Evolutionary conservation across 2,113 vertebrate genomes (phyloP), one percentile per base, ranked within the genome.

Genomic region (Microcebus murinus): DNA sequence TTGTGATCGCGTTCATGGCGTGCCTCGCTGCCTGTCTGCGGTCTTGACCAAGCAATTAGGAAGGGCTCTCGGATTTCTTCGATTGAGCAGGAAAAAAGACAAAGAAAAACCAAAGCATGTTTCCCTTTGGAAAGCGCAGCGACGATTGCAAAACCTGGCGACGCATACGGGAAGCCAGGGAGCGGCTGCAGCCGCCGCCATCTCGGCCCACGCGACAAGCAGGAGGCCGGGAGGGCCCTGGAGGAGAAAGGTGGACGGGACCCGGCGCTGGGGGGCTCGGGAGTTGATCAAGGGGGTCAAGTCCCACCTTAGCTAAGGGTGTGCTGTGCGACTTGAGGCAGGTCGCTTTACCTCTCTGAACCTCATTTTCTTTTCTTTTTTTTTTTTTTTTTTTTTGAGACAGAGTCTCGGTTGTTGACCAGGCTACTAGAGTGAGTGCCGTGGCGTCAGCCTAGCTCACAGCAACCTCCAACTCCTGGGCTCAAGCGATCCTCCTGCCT

Each of bases 81-180:
- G 65, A 36, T 55, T 36, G 87, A 76, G 57, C 61, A 52, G 81
- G 36, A 79, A 52, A 81, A 87, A 81, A 74, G 57, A 89, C 61
- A 65, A 82, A 71, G 36, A 42, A 3, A 95, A 76, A n/a, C 68
- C 39, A 65, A 84, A 91, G 50, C 77, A 48, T 95, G 89, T 90
- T 96, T 90, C 42, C 23, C 29, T 94, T 76, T 80, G 92, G 74
- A 93, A 86, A 89, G 29, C 61, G 6, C 74, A n/a, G 90, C 36
- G 67, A 55, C 81, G 84, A 97, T 81, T 86, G 81, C 57, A 96
- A 76, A 92, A 59, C 39, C 39, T 18, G n/a, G 57, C 74, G 71
- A 74, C 8, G 45, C 45, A 45, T 85, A 48, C 55, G 48, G 52
- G 79, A 67, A 83, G 68, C 42, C 4, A 18, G 77, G 91, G 79